phyloP scores from a whole-genome alignment of 2,888 invertebrate species.

The Amphiduros pacificus region DNA sequence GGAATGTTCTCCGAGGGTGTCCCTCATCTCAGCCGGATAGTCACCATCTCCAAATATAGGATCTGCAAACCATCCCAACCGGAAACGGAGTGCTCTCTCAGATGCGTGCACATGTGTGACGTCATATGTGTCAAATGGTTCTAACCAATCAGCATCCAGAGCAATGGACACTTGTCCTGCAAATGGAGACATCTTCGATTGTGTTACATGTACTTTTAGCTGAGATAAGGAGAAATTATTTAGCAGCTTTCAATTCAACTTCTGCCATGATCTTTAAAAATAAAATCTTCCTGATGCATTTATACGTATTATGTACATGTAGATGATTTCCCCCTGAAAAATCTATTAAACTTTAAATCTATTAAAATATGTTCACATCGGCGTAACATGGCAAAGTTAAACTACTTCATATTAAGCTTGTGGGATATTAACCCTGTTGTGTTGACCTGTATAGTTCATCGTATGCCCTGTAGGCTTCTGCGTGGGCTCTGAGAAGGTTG shows the following conservation, averaged over 20 bases:
- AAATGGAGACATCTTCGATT: neutral
- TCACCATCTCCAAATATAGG: conserved; percentile 31
- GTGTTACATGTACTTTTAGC: too few relatives aligned
- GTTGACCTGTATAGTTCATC: conserved; percentile 30
- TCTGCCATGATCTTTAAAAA: neutral
- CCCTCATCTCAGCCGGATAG: conserved; percentile 34
- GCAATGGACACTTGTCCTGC: conserved; percentile 29
- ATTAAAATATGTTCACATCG: too few relatives aligned
- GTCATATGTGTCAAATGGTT: too few relatives aligned
- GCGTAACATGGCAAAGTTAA: too few relatives aligned
- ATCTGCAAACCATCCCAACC: conserved; percentile 33
- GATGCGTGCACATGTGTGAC: too few relatives aligned
- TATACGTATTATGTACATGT: too few relatives aligned
- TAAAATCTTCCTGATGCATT: neutral
- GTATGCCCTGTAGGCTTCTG: conserved; percentile 65
- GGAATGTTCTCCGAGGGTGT: too few relatives aligned
- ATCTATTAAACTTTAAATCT: too few relatives aligned
- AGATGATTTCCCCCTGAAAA: too few relatives aligned
- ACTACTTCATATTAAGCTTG: too few relatives aligned
- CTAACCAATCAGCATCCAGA: too few relatives aligned
- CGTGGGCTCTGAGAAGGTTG: conserved; percentile 69
- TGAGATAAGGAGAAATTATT: neutral
- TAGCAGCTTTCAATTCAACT: neutral
- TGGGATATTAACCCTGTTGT: conserved; percentile 42
- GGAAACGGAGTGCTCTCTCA: neutral